Base-by-base conservation (phyloP, 2,888 invertebrate species). In the Actias luna region DNA sequence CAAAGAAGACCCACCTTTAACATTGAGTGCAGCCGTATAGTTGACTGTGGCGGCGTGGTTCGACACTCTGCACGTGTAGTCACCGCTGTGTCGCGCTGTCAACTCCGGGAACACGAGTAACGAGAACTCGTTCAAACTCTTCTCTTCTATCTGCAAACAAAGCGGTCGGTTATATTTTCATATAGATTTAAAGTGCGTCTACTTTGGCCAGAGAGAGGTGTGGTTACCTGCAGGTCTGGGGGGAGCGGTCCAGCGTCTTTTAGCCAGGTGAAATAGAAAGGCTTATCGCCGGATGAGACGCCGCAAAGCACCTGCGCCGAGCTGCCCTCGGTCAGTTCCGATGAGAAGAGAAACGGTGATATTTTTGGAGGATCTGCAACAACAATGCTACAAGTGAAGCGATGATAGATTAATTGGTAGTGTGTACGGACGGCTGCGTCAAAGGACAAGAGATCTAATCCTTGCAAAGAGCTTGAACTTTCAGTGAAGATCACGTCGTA, bases 311-410 rank as follows among this genome's bases (percentile, higher is more conserved):
- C 96, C 83, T 97, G 95, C 69, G 95, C 96, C 61, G 97, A 92
- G 80, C 97, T 95, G 71, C 97, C 96, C 88, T 97, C 95, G 80
- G 96, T 95, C 62, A 97, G 93, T 80, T 96, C 96, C 73, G 95
- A 94, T 0, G 97, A 97, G 82, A 98, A 98, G 62, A 94, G 94
- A 85, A 98, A 97, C 36, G 97, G 95, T 71, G 97, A 97, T 80
- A 97, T 95, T 75, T 97, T 95, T n/a, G 97, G 97, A 3, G 97
- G 97, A 90, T 94, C 95, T 95, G 62, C 1, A n/a, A 42, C 36
- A 36, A 14, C 0, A 36, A 36, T 36, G 36, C 12, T 0, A 36
- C 36, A 16, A 39, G 57, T 4, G 18, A 18, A 64, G 18, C n/a
- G n/a, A n/a, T n/a, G n/a, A n/a, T n/a, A n/a, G n/a, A n/a, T n/a